Evolutionary conservation across 2,797 vertebrate species (phyloP), one percentile per base, ranked within the genome.

Genomic region (Trematocara caparti): DNA sequence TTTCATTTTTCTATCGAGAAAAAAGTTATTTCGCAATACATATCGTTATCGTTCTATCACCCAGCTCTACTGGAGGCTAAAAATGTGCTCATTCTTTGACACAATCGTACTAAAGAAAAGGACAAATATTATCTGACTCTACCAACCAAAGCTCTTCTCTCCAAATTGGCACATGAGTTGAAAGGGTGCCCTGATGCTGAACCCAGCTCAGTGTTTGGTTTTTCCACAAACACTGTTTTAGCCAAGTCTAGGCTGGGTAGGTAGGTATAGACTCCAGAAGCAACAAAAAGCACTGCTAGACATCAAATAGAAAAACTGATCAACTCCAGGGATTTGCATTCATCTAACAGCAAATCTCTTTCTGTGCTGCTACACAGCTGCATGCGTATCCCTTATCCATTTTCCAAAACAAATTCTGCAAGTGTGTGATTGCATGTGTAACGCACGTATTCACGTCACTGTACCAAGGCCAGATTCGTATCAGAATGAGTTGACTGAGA

Each of bases 401-500:
- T 27, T 76, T 24, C 73, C 14, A 53, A 59, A 51, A 38, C 14
- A 78, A 40, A 50, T 19, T 34, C 32, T 79, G 12, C 2, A 64
- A 38, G 66, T 79, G 66, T 77, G 64, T 84, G 69, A 77, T 6
- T 76, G 13, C 83, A 72, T 80, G 30, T 72, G 30, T 40, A 66
- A 79, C 51, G 53, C 51, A 57, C 53, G 8, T 74, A 48, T 50
- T 71, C 53, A 66, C 62, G 78, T 73, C 82, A 80, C 8, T 51
- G 55, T 81, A 75, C 73, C 76, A 83, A 83, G 88, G 86, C 90
- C 83, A 88, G 84, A 81, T 85, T 91, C 40, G 47, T 90, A 94
- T 92, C 90, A 92, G 86, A 86, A 74, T 74, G 45, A 78, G 80
- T 79, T 90, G 89, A 90, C 76, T 83, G 83, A 91, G 79, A 73